Evolutionary conservation across 2,797 vertebrate genomes (phyloP).

Genomic region (Sternarchorhynchus goeldii): DNA sequence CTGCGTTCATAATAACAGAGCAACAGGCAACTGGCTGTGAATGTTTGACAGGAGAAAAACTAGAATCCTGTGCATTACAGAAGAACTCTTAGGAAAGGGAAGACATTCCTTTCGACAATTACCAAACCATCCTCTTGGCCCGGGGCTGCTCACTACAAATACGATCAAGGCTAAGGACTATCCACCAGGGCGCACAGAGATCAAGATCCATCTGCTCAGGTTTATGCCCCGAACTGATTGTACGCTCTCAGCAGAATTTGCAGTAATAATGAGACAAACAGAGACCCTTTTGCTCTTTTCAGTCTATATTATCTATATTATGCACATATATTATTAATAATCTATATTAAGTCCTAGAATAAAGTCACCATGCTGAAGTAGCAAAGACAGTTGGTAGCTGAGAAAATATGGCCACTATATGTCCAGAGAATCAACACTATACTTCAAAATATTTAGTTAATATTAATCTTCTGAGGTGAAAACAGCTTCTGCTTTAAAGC

Average conservation of each 20-base stretch:
- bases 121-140: constrained; percentile 26
- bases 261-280: neutral
- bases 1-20: constrained; percentile 15
- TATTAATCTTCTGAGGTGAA: too few relatives aligned
- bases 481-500: too few relatives aligned
- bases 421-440: too few relatives aligned
- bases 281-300: neutral
- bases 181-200: constrained; percentile 14
- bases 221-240: constrained; percentile 50
- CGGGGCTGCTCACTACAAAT: constrained; percentile 25
- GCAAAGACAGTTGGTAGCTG: neutral
- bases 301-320: neutral
- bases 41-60: neutral
- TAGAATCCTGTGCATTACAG: neutral
- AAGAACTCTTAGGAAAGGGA: constrained; percentile 10
- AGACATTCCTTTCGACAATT: constrained; percentile 22
- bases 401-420: too few relatives aligned
- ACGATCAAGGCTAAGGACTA: constrained; percentile 32
- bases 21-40: neutral
- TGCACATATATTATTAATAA: too few relatives aligned
- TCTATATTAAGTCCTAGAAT: neutral
- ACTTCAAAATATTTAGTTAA: too few relatives aligned
- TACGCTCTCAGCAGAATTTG: constrained; percentile 13
- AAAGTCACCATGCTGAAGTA: too few relatives aligned
- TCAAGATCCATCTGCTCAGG: constrained; percentile 51